Evolutionary conservation across 2,113 vertebrate species (phyloP), one percentile per base, ranked within the genome.

Genomic region (Cettia cetti): DNA sequence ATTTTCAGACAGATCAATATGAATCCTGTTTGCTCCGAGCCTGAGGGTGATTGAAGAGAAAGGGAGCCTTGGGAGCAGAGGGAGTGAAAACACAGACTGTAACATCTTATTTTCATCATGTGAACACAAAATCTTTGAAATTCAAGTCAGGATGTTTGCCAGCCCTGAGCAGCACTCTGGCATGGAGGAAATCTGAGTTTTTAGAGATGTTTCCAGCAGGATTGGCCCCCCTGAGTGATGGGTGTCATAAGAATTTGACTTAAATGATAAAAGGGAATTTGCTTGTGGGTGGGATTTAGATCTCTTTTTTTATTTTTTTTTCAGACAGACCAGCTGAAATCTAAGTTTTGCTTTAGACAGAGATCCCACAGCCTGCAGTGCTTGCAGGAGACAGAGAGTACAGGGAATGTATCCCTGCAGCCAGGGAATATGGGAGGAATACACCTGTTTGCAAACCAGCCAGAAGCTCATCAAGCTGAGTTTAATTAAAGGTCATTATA

Each of bases 51-150:
- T 13, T 13, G 82, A 45, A 35, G 65, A 52, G 47, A 45, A 70
- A 44, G 31, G 52, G 42, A 81, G 87, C 66, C 74, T 76, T 94
- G 79, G 83, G 95, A 94, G 9, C 20, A 24, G 44, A 65, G 76
- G 39, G 66, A 89, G 75, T 72, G 76, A 86, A 92, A 94, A 90
- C 71, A 70, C 24, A 2, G 45, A 8, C 22, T 54, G 49, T 72
- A 89, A 80, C 81, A 72, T 92, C 77, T 90, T 86, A 84, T 95
- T 86, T 91, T 78, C 81, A 70, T 94, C 92, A 88, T 72, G 64
- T 37, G 57, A 94, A 39, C n/a, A 17, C 20, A 44, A 69, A 83
- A 57, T n/a, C 91, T 93, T 90, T 86, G 92, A 79, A 96, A 96
- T 86, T 57, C 33, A 31, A 94, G 74, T 37, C 66, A 82, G 92